These are phyloP conservation scores for Apamea epomidion DNA, from an alignment of 2,888 invertebrate species.

Conservation along the genomic window DNA sequence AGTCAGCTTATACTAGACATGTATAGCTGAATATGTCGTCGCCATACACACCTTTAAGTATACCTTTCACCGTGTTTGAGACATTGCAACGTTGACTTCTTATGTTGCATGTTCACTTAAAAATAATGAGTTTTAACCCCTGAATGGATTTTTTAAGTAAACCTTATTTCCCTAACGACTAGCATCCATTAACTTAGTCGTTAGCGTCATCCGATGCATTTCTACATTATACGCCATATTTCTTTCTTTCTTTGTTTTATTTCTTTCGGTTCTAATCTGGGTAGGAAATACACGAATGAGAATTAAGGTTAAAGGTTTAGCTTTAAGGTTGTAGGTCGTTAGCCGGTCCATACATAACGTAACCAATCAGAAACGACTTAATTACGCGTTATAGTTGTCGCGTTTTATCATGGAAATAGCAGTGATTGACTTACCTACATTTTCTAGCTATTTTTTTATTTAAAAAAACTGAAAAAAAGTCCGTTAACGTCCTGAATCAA, in stretches of 20 bases:
- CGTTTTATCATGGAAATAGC: too few species aligned
- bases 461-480: too few species aligned
- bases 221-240: slow-evolving; percentile 28
- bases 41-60: too few species aligned
- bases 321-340: background rate
- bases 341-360: background rate
- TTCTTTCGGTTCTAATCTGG: slow-evolving; percentile 4
- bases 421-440: too few species aligned
- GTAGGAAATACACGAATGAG: background rate
- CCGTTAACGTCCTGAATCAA: background rate
- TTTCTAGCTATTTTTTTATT: too few species aligned
- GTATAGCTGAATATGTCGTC: too few species aligned
- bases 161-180: slow-evolving; percentile 57
- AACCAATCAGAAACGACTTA: background rate
- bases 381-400: too few species aligned
- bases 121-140: background rate
- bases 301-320: background rate
- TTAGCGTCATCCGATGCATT: slow-evolving; percentile 53
- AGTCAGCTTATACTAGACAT: too few species aligned
- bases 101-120: background rate
- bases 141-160: slow-evolving; percentile 25
- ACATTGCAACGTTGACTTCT: background rate
- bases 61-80: too few species aligned
- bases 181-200: slow-evolving; percentile 54
- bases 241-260: slow-evolving; percentile 1